Conservation (phyloP, 2,113 vertebrate genomes). For the Opisthocomus hoazin region DNA sequence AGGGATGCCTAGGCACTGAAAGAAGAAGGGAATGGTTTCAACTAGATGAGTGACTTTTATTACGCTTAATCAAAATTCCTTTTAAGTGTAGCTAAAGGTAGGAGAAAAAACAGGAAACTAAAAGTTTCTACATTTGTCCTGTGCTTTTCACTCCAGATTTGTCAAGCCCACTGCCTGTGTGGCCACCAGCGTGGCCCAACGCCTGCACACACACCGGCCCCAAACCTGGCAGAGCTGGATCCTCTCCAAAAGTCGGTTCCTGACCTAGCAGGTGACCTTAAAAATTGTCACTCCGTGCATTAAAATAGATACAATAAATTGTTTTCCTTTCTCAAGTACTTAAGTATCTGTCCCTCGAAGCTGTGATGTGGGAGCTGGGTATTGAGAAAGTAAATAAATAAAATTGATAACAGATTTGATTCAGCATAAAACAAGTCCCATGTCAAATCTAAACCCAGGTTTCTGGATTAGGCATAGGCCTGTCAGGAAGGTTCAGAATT, state of each 20-base stretch:
- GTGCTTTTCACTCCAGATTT: rapidly evolving
- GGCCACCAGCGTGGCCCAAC: not conserved
- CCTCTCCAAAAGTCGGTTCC: not conserved
- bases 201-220: not conserved
- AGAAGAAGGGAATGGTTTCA: not conserved
- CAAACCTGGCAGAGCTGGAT: not conserved
- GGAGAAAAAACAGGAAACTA: not conserved
- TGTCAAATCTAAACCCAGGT: not conserved
- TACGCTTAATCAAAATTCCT: not conserved
- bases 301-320: not conserved
- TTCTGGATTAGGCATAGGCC: not conserved
- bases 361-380: not conserved
- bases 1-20: not conserved
- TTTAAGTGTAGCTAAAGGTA: not conserved
- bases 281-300: not conserved
- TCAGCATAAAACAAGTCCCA: not conserved
- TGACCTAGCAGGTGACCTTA: not conserved
- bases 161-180: not conserved
- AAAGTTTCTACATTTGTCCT: not conserved
- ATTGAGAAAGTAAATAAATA: not conserved
- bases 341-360: not conserved
- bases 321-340: not conserved
- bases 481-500: not conserved
- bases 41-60: not conserved
- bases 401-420: not conserved